Conservation (phyloP, 2,888 invertebrate genomes). For the Anthoptus insignis region DNA sequence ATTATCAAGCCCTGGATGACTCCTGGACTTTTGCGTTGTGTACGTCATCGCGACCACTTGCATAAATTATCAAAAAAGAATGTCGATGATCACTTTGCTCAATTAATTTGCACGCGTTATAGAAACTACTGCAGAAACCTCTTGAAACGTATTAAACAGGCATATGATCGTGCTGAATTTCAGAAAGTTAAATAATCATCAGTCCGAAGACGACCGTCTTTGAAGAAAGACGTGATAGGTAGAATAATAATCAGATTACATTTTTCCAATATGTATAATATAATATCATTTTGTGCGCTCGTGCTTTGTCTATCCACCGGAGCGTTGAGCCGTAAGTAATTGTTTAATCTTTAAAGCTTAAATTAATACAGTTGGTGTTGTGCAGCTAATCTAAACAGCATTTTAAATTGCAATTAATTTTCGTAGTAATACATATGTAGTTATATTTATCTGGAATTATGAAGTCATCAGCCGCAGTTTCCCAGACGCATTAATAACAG, state of each 20-base stretch:
- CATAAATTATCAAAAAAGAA: conserved; percentile 29
- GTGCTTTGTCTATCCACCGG: not conserved
- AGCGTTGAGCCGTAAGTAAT: not conserved
- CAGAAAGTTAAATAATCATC: conserved; percentile 7
- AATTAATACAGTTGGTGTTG: too few relatives aligned
- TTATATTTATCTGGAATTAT: too few relatives aligned
- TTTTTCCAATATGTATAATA: not conserved
- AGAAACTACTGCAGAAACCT: too few relatives aligned
- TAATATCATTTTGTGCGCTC: not conserved
- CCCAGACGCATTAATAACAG: too few relatives aligned
- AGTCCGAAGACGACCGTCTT: too few relatives aligned
- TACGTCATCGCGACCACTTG: too few relatives aligned
- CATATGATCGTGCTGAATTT: conserved; percentile 28
- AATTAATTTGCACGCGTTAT: conserved; percentile 8
- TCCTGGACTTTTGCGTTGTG: too few relatives aligned
- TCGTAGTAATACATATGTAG: not conserved
- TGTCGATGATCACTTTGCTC: conserved; percentile 7
- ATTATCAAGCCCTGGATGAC: too few relatives aligned
- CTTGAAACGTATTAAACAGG: conserved; percentile 31
- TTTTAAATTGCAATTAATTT: not conserved
- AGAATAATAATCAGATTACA: too few relatives aligned
- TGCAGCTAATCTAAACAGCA: too few relatives aligned
- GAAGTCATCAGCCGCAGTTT: too few relatives aligned
- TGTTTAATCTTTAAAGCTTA: not conserved
- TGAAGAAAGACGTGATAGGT: too few relatives aligned